Percentiles rank a stretch among this genome's conserved stretches.
Conservation (phyloP, 2,888 invertebrate species). For the Drosophila kambysellisi region DNA sequence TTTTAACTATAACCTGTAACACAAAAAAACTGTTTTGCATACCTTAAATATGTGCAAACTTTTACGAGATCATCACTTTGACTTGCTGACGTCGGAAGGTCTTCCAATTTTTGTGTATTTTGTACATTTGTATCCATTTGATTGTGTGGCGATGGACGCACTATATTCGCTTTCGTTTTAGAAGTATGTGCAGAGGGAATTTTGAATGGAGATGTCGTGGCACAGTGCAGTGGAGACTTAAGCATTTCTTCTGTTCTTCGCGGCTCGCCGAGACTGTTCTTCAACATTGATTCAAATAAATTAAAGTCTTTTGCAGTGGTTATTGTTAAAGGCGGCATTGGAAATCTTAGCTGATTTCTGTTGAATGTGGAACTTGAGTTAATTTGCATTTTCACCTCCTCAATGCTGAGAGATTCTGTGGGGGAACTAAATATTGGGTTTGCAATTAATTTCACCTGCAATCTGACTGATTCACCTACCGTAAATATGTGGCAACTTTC, state of each 20-base stretch:
- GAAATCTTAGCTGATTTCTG: not conserved
- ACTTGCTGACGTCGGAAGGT: no score
- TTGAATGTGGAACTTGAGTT: not conserved
- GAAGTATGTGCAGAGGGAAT: not conserved
- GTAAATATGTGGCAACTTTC: not conserved
- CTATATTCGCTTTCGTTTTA: not conserved
- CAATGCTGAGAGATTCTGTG: not conserved
- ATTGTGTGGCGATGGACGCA: not conserved
- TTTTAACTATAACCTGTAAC: not conserved
- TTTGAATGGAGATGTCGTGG: not conserved
- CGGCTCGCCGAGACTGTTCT: conserved; percentile 8
- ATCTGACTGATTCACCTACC: not conserved
- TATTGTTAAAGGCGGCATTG: not conserved
- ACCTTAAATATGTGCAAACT: not conserved
- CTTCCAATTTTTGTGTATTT: not conserved
- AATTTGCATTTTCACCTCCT: not conserved
- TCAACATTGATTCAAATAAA: not conserved
- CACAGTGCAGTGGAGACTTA: conserved; percentile 24
- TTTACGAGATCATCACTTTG: not conserved
- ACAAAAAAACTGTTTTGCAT: not conserved
- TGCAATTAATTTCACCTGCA: not conserved
- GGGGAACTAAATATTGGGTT: not conserved
- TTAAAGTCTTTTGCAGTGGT: not conserved
- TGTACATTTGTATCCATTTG: not conserved
- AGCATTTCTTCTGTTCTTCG: conserved; percentile 23